phyloP scores from a whole-genome alignment of 2,113 vertebrate species.

The Callaeas wilsoni region DNA sequence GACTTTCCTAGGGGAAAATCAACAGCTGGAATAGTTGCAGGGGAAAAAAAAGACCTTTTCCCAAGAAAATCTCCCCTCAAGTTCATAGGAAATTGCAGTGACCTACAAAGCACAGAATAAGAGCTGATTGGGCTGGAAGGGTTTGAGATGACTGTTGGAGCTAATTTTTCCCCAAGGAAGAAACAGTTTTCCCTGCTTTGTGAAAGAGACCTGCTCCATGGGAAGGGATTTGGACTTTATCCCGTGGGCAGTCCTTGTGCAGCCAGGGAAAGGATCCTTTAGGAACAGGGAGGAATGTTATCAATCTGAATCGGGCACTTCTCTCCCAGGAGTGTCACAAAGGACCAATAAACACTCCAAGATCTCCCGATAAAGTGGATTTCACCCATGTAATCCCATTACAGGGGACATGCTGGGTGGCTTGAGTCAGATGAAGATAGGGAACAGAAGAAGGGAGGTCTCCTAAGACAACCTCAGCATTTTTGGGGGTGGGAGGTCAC shows the following conservation, averaged over 20 bases:
- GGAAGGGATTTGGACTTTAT: not conserved
- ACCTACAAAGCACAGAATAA: not conserved
- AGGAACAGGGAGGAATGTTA: not conserved
- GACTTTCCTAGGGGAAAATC: slow-evolving; percentile 57
- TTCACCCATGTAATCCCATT: not conserved
- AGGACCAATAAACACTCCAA: not conserved
- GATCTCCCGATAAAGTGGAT: not conserved
- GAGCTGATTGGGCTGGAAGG: not conserved
- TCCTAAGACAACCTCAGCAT: not conserved
- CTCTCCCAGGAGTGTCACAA: not conserved
- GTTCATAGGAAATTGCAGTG: slow-evolving; percentile 53
- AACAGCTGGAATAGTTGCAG: slow-evolving; percentile 57
- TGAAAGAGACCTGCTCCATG: not conserved
- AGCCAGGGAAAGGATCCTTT: not conserved
- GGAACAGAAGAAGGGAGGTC: not conserved
- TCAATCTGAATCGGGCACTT: not conserved
- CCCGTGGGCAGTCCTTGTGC: fast-evolving
- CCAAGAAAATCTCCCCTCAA: slow-evolving; percentile 59
- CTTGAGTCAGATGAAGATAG: not conserved
- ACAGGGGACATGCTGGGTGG: not conserved
- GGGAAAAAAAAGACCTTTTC: not conserved
- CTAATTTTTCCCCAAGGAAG: slow-evolving; percentile 38
- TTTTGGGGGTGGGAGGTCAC: not conserved
- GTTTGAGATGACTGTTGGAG: not conserved
- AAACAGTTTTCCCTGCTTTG: not conserved